A percentile compares a stretch with the other conserved stretches of the same genome.
phyloP scores from a whole-genome alignment of 2,888 invertebrate species.

The Lagria hirta region DNA sequence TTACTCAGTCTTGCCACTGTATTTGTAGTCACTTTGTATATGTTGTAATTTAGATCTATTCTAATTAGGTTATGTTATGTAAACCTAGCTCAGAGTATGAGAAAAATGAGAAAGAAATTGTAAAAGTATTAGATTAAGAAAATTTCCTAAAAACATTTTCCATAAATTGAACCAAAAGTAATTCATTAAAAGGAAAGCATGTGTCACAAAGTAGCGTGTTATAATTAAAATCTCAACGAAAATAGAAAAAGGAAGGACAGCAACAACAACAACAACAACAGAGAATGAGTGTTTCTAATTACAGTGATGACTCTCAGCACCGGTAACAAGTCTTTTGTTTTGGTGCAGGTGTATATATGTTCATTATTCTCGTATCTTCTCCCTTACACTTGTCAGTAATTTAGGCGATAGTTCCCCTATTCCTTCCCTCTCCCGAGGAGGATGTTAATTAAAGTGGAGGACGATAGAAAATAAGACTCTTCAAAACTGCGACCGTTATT shows the following conservation, averaged over 20 bases:
- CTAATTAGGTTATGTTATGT: too few species aligned
- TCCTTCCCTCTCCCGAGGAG: constrained; percentile 49
- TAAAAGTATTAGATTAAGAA: too few species aligned
- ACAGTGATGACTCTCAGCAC: constrained; percentile 32
- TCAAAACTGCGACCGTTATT: constrained; percentile 26
- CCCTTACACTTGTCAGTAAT: constrained; percentile 44
- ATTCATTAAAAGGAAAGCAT: constrained; percentile 18
- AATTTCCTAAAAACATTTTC: too few species aligned
- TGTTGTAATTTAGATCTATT: too few species aligned
- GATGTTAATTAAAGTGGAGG: constrained; percentile 37
- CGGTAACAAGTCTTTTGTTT: constrained; percentile 31
- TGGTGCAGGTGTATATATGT: constrained; percentile 53
- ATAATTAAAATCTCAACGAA: constrained; percentile 21
- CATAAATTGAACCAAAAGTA: constrained; percentile 10
- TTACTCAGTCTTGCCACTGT: too few species aligned
- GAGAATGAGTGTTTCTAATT: constrained; percentile 32
- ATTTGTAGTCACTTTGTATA: too few species aligned
- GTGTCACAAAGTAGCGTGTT: constrained; percentile 17
- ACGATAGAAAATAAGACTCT: constrained; percentile 24
- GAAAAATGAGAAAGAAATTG: too few species aligned
- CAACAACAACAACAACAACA: constrained; percentile 14
- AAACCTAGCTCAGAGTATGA: too few species aligned
- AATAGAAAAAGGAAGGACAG: constrained; percentile 15
- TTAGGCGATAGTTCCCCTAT: constrained; percentile 62
- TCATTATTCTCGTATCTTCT: constrained; percentile 36